Evolutionary conservation across 2,113 vertebrate species (phyloP), one percentile per base, ranked within the genome.

Genomic region (Tenebrosternarchus preto): DNA sequence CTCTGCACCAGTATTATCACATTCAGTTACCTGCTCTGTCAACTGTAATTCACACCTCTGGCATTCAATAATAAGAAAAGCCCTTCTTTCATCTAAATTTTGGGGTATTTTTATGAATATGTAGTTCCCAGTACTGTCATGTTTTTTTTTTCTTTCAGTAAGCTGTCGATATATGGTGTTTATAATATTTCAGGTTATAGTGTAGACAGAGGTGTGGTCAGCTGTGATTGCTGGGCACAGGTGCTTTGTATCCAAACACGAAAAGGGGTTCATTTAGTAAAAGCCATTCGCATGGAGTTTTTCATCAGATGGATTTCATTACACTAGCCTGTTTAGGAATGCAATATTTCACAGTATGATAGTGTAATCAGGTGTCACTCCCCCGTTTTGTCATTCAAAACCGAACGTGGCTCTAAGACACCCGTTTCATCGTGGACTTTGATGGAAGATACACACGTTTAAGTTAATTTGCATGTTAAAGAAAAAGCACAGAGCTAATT

Each of bases 381-480:
- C 46, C 9, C 22, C 3, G 61, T 16, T 67, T 39, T 6, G 43
- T 55, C n/a, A 55, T 61, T 63, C 12, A 24, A 16, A 17, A 25
- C 46, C 24, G n/a, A 8, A 27, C 43, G 12, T n/a, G 4, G 29
- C 9, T 53, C 29, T 22, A 0, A n/a, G 70, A 20, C 59, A 73
- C 70, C 20, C 60, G 66, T 67, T 60, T 74, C 60, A 46, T 36
- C 50, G 5, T 11, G 0, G 31, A 33, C 16, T 39, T 39, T n/a
- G 20, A 20, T 7, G 31, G 63, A n/a, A 19, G 63, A 67, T 12
- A 43, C 20, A 70, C 22, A 33, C 27, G 20, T 36, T 1, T n/a
- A 66, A 73, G 24, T 66, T 2, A 66, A 80, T 80, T 80, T 66
- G 36, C 78, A 80, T 57, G 59, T 46, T 73, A 56, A 73, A 66